Percentiles rank a stretch among this genome's conserved stretches.
Evolutionary conservation across 2,888 invertebrate species (phyloP).

Genomic region (Gasteruption jaculator): DNA sequence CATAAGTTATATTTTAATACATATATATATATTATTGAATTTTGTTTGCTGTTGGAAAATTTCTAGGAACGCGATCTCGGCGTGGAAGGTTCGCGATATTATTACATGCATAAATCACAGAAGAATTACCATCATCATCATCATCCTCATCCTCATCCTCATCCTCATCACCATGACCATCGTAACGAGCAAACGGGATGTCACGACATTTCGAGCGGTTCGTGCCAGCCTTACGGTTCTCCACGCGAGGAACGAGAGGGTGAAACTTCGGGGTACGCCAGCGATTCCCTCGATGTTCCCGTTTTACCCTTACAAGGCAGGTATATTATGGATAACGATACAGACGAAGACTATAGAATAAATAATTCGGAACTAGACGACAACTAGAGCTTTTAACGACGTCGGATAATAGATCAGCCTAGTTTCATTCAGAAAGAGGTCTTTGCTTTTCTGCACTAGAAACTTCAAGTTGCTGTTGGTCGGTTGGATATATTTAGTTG

Average conservation of each 20-base stretch:
- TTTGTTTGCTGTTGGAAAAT: background rate
- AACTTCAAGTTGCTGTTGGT: too few relatives aligned
- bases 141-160: constrained; percentile 45
- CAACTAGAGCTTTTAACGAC: too few relatives aligned
- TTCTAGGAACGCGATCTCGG: constrained; percentile 25
- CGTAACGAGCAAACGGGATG: constrained; percentile 53
- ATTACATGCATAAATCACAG: constrained; percentile 21
- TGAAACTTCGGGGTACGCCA: constrained; percentile 80
- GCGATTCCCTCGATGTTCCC: constrained; percentile 62
- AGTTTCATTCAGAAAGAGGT: too few relatives aligned
- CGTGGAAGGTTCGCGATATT: constrained; percentile 31
- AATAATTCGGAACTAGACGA: too few relatives aligned
- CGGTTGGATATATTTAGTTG: too few relatives aligned
- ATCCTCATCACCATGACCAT: constrained; percentile 37
- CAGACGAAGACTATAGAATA: too few relatives aligned
- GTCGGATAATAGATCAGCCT: too few relatives aligned
- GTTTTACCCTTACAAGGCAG: too few relatives aligned
- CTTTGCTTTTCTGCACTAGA: too few relatives aligned
- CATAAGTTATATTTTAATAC: background rate
- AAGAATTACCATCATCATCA: constrained; percentile 18
- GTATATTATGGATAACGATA: too few relatives aligned
- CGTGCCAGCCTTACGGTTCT: constrained; percentile 23
- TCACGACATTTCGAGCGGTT: constrained; percentile 35
- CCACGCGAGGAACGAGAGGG: constrained; percentile 41
- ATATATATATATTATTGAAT: background rate